Conservation (phyloP, 2,113 vertebrate species). For the Potamarius usumacintae region DNA sequence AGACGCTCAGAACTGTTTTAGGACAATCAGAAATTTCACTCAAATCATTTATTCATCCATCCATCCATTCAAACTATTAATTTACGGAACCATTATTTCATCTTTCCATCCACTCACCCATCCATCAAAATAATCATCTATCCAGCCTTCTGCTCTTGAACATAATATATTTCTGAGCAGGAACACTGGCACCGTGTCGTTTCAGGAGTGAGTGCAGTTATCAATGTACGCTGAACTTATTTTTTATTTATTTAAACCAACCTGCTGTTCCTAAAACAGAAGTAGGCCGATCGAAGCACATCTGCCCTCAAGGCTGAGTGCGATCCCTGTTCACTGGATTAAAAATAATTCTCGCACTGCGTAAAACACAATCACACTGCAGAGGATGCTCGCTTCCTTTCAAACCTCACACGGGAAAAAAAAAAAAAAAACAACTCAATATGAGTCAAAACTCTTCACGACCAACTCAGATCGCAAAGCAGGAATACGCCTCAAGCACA, state of each 20-base stretch:
- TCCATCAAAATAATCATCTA: background rate
- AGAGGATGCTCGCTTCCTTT: background rate
- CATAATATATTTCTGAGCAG: background rate
- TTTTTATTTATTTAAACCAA: background rate
- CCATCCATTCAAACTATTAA: background rate
- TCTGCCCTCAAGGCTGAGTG: background rate
- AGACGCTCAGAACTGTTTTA: too few species aligned
- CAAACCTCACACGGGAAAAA: background rate
- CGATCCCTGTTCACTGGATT: slow-evolving; percentile 2
- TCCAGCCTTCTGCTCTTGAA: background rate
- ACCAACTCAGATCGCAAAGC: background rate
- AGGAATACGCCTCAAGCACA: background rate
- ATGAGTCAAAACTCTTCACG: background rate
- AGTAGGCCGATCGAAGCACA: background rate
- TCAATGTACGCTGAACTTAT: background rate
- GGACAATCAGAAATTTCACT: too few species aligned
- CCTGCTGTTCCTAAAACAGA: background rate
- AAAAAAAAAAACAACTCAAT: background rate
- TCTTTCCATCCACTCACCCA: background rate
- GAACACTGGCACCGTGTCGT: background rate
- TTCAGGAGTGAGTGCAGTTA: background rate
- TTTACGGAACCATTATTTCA: background rate
- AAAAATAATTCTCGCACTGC: slow-evolving; percentile 3
- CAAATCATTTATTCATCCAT: background rate
- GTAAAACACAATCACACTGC: slow-evolving; percentile 4